A percentile compares a stretch with the other conserved stretches of the same genome.
Evolutionary conservation across 2,888 invertebrate species (phyloP).

Genomic region (Acleris holmiana): DNA sequence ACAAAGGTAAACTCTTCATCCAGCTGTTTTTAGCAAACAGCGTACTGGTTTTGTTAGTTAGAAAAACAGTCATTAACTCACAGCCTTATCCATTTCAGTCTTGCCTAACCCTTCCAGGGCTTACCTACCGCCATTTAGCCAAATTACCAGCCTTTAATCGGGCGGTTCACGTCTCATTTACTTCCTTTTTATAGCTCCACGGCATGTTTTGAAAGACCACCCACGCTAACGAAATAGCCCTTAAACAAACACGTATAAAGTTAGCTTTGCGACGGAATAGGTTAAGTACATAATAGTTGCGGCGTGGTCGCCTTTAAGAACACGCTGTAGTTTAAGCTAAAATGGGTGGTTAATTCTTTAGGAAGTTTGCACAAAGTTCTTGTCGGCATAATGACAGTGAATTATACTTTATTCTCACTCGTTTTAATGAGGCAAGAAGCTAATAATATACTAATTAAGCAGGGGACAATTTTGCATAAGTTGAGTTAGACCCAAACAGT

Average conservation of each 20-base stretch:
- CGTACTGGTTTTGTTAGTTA: too few species aligned
- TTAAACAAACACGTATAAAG: slow-evolving; percentile 2
- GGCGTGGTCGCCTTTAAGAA: slow-evolving; percentile 11
- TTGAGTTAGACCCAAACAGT: too few species aligned
- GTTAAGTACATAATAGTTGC: slow-evolving; percentile 29
- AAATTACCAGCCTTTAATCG: slow-evolving; percentile 70
- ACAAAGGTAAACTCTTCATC: too few species aligned
- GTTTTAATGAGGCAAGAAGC: neutral
- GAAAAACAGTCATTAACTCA: neutral
- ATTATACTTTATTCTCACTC: neutral
- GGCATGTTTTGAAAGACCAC: slow-evolving; percentile 43
- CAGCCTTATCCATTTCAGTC: slow-evolving; percentile 41
- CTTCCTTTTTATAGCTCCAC: slow-evolving; percentile 62
- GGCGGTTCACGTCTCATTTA: slow-evolving; percentile 72
- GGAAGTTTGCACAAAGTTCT: slow-evolving; percentile 3
- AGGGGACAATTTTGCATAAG: too few species aligned
- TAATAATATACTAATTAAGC: too few species aligned
- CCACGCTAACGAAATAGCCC: slow-evolving; percentile 5
- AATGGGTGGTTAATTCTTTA: slow-evolving; percentile 24
- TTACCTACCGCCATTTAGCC: slow-evolving; percentile 57
- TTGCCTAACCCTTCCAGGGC: slow-evolving; percentile 47
- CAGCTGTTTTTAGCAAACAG: too few species aligned
- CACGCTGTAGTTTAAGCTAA: slow-evolving; percentile 25
- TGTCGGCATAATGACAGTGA: neutral
- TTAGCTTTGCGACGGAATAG: slow-evolving; percentile 5